Percentiles rank a stretch among this genome's conserved stretches.
These are phyloP conservation scores for Megathymus violae DNA, from an alignment of 1,140 invertebrate genomes.

Conservation along the genomic window DNA sequence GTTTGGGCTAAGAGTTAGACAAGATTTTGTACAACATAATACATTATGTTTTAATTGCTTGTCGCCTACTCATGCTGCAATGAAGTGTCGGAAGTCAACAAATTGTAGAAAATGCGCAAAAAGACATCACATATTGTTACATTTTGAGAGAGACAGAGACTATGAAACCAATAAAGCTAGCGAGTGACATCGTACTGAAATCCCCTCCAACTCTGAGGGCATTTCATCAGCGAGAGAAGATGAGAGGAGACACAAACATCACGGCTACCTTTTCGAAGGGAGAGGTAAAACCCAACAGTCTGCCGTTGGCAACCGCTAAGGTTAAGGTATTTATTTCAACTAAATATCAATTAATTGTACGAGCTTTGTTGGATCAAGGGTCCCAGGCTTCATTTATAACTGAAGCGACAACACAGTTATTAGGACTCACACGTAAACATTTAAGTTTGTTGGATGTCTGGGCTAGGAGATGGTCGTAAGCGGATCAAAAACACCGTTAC, in stretches of 20 bases:
- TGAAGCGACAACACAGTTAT: constrained; percentile 38
- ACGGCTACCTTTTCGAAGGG: constrained; percentile 7
- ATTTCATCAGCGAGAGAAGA: not conserved
- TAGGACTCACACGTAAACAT: constrained; percentile 28
- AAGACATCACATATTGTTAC: constrained; percentile 37
- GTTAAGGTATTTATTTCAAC: constrained; percentile 29
- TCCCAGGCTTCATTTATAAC: constrained; percentile 48
- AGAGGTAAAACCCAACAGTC: constrained; percentile 6
- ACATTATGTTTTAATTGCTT: constrained; percentile 46
- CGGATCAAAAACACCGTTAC: constrained; percentile 35
- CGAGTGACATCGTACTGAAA: not conserved
- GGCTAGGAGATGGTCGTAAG: constrained; percentile 34
- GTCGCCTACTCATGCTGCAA: constrained; percentile 5
- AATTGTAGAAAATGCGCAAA: constrained; percentile 30
- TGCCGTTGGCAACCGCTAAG: constrained; percentile 41
- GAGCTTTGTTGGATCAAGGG: constrained; percentile 44
- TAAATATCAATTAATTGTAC: constrained; percentile 13
- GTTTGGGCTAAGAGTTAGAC: constrained; percentile 40
- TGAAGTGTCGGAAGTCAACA: constrained; percentile 15
- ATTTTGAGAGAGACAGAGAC: constrained; percentile 31
- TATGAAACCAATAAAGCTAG: not conserved
- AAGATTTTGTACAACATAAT: constrained; percentile 40
- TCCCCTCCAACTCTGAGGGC: constrained; percentile 5
- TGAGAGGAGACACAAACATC: not conserved
- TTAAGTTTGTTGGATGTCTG: constrained; percentile 35